These are phyloP conservation scores for Eristalinus sepulchralis DNA, from an alignment of 2,888 invertebrate genomes.

Conservation along the genomic window DNA sequence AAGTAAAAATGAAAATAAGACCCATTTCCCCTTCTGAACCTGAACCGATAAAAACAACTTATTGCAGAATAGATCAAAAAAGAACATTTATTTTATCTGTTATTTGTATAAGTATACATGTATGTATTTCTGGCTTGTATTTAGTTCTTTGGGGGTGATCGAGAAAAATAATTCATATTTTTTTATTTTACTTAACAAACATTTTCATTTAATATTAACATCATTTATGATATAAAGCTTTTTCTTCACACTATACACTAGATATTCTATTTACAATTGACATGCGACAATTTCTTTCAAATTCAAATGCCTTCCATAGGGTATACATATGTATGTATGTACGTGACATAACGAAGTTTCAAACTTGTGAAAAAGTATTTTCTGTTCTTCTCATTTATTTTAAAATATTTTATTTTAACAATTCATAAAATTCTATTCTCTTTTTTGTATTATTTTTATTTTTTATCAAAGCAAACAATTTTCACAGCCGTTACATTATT, in stretches of 20 bases:
- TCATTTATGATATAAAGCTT: conserved; percentile 47
- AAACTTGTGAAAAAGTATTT: conserved; percentile 19
- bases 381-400: conserved; percentile 14
- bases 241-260: conserved; percentile 26
- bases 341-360: conserved; percentile 29
- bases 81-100: not conserved
- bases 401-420: too few relatives aligned
- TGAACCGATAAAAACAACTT: not conserved
- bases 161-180: conserved; percentile 16
- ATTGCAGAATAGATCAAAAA: not conserved
- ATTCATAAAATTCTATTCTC: conserved; percentile 51
- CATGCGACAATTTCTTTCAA: conserved; percentile 1
- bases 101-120: not conserved
- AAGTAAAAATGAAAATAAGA: not conserved
- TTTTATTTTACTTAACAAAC: conserved; percentile 33
- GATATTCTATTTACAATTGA: conserved; percentile 61
- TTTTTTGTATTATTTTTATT: conserved; percentile 35
- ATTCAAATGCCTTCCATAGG: not conserved
- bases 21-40: not conserved
- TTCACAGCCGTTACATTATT: conserved; percentile 77
- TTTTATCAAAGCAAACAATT: conserved; percentile 75
- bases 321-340: conserved; percentile 38
- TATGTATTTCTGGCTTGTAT: not conserved
- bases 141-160: conserved; percentile 18
- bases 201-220: conserved; percentile 46